Percentiles rank a stretch among this genome's conserved stretches.
phyloP scores from a whole-genome alignment of 30 jellyfish, hydroid and myxozoan genomes.

The Sanderia malayensis region DNA sequence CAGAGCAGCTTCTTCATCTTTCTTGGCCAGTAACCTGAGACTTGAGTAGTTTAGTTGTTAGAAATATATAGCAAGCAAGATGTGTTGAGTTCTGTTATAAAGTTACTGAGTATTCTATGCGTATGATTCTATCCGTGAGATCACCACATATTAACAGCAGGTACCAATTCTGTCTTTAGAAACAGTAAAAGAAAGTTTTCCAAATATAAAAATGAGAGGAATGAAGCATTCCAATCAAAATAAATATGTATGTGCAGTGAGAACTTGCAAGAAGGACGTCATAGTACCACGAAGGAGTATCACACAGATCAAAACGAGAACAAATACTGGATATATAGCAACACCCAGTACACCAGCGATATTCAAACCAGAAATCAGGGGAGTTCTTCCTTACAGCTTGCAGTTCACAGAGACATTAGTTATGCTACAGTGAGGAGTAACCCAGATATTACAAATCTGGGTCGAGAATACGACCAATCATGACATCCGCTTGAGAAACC shows the following conservation, averaged over 20 bases:
- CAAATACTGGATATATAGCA: conserved; percentile 5
- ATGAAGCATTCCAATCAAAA: neutral
- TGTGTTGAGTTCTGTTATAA: no score
- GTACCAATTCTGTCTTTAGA: no score
- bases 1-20: no score
- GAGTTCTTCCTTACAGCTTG: conserved; percentile 7
- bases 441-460: conserved; percentile 1
- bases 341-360: conserved; percentile 6
- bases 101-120: no score
- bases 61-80: no score
- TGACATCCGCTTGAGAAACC: conserved; percentile 9
- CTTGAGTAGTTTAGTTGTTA: no score
- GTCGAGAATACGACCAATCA: conserved; percentile 16
- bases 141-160: no score
- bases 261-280: conserved; percentile 5
- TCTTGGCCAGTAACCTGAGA: no score
- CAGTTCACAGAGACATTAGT: conserved; percentile 12
- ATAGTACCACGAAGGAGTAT: conserved; percentile 11
- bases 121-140: no score
- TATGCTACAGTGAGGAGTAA: conserved; percentile 7
- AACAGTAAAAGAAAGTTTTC: neutral
- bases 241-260: neutral
- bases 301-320: neutral
- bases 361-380: conserved; percentile 8
- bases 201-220: neutral